Conservation (phyloP, 1,140 invertebrate genomes). For the Acromyrmex charruanus region DNA sequence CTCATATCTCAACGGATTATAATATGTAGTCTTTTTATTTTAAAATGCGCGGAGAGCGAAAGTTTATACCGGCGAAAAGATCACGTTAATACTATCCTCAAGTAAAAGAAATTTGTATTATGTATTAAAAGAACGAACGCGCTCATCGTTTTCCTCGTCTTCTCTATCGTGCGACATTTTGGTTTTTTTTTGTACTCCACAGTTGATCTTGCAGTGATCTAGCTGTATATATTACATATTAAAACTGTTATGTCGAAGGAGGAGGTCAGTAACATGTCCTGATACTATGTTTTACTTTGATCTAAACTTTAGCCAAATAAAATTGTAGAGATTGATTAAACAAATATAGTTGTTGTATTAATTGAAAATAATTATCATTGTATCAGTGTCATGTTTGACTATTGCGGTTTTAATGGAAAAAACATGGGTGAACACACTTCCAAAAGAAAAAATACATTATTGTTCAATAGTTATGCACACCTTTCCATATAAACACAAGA, state of each 20-base stretch:
- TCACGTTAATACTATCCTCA: conserved; percentile 4
- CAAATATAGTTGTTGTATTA: conserved; percentile 69
- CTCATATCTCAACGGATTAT: conserved; percentile 20
- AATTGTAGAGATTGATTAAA: conserved; percentile 66
- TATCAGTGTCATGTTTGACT: conserved; percentile 79
- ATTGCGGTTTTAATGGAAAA: conserved; percentile 78
- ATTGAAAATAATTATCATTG: conserved; percentile 75
- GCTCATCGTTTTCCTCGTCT: conserved; percentile 11
- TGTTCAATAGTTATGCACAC: conserved; percentile 74
- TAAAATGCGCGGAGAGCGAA: conserved; percentile 56
- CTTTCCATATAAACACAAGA: conserved; percentile 56
- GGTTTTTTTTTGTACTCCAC: conserved; percentile 54
- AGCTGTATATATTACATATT: conserved; percentile 62
- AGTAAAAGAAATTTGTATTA: conserved; percentile 30
- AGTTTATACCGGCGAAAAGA: conserved; percentile 39
- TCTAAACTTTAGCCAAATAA: conserved; percentile 71
- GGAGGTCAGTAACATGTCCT: conserved; percentile 67
- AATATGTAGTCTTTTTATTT: conserved; percentile 52
- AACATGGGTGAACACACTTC: conserved; percentile 71
- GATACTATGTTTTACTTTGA: conserved; percentile 68
- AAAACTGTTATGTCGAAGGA: conserved; percentile 53
- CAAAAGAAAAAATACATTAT: conserved; percentile 71
- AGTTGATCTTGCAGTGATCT: conserved; percentile 61
- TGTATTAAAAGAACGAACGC: conserved; percentile 6
- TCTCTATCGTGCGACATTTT: conserved; percentile 51